These are phyloP conservation scores for Drosophila seguyi DNA, from an alignment of 1,140 invertebrate genomes.

Conservation along the genomic window DNA sequence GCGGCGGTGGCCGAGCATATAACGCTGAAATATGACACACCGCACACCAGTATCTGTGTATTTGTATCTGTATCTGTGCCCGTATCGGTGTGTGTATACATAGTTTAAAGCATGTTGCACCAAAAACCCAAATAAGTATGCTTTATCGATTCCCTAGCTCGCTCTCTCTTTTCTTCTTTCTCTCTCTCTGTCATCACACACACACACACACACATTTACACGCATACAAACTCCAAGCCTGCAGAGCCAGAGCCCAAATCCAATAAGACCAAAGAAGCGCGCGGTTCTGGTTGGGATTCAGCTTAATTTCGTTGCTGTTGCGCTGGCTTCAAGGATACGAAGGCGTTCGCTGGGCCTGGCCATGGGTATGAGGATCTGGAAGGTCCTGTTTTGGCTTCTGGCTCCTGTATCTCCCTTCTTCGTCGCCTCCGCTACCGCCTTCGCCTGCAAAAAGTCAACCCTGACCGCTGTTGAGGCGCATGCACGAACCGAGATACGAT, in stretches of 20 bases:
- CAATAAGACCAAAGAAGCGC: conserved; percentile 73
- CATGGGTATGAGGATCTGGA: conserved; percentile 18
- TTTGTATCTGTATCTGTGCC: conserved; percentile 19
- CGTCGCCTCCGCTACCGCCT: not conserved
- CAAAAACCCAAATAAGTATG: conserved; percentile 81
- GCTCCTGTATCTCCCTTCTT: conserved; percentile 40
- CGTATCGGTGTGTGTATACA: conserved; percentile 23
- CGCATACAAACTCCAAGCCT: conserved; percentile 18
- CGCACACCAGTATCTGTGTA: conserved; percentile 21
- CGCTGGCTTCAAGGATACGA: conserved; percentile 36
- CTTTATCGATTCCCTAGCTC: conserved; percentile 72
- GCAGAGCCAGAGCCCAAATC: conserved; percentile 46
- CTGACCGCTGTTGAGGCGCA: conserved; percentile 73
- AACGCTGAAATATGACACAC: conserved; percentile 55
- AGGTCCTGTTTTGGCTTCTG: conserved; percentile 15
- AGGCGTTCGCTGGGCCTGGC: not conserved
- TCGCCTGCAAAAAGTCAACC: conserved; percentile 70
- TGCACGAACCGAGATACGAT: conserved; percentile 65
- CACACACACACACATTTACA: conserved; percentile 27
- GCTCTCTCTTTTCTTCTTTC: conserved; percentile 1
- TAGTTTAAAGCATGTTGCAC: conserved; percentile 79
- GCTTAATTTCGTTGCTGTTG: conserved; percentile 71
- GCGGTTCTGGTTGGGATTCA: conserved; percentile 52
- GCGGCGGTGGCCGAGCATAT: conserved; percentile 44
- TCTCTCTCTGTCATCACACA: conserved; percentile 9